phyloP scores from a whole-genome alignment of 2,113 vertebrate species.

The Sturnus vulgaris region DNA sequence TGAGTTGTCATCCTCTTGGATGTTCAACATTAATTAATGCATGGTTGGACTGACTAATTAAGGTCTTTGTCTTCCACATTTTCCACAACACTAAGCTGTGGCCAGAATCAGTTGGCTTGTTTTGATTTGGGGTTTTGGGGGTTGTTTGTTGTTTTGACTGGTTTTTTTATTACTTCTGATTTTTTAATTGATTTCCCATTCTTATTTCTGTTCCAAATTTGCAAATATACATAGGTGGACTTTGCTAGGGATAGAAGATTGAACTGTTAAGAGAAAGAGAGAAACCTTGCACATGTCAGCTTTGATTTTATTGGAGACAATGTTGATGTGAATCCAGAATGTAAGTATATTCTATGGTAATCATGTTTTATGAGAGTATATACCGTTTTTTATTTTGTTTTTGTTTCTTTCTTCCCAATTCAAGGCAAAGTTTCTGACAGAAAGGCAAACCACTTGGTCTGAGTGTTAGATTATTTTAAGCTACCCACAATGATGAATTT shows the following conservation, averaged over 20 bases:
- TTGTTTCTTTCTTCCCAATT: neutral
- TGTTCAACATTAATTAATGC: slow-evolving; percentile 60
- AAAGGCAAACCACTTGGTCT: neutral
- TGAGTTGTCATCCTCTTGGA: slow-evolving; percentile 32
- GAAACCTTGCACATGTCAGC: neutral
- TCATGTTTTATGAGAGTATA: neutral
- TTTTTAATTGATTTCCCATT: neutral
- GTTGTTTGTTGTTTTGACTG: neutral
- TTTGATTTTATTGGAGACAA: neutral
- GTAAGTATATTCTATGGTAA: neutral
- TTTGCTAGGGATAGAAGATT: neutral
- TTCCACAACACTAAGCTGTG: slow-evolving; percentile 42
- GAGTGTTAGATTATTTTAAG: neutral
- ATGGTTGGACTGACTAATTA: slow-evolving; percentile 57
- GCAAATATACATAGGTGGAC: neutral
- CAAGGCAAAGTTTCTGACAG: neutral
- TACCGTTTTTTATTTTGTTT: too few species aligned
- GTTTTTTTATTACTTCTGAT: fast-evolving
- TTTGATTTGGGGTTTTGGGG: neutral
- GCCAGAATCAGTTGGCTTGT: slow-evolving; percentile 33
- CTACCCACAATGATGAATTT: neutral
- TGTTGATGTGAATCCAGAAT: neutral
- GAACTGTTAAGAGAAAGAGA: neutral
- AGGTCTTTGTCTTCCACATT: slow-evolving; percentile 40
- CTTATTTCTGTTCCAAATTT: neutral